A percentile compares a stretch with the other conserved stretches of the same genome.
Evolutionary conservation across 1,140 invertebrate species (phyloP).

Genomic region (Cyclina sinensis): DNA sequence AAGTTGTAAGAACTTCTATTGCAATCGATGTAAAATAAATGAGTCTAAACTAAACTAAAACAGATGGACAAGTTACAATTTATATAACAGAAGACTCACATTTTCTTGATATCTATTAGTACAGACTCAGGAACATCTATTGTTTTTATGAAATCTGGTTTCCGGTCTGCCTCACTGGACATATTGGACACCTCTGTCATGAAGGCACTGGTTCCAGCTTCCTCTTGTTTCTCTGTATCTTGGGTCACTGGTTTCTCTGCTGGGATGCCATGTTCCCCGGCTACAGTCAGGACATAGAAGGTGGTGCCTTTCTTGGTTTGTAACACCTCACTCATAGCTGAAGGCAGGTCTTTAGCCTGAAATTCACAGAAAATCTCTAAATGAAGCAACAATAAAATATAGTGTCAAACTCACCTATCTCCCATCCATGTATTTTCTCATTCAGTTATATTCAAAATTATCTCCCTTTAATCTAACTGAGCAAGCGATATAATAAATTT

Average conservation of each 20-base stretch:
- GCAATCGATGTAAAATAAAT: no score
- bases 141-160: constrained; percentile 76
- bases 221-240: constrained; percentile 36
- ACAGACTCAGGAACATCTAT: constrained; percentile 74
- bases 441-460: no score
- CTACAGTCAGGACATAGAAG: constrained; percentile 84
- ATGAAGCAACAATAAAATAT: no score
- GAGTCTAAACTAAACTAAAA: no score
- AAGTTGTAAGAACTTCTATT: no score
- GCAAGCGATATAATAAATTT: no score
- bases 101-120: constrained; percentile 79
- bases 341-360: constrained; percentile 70
- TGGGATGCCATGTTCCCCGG: constrained; percentile 77
- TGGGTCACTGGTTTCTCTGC: constrained; percentile 62
- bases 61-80: no score
- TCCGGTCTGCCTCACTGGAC: constrained; percentile 54
- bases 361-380: neutral
- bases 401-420: no score
- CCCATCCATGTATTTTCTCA: no score
- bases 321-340: constrained; percentile 79
- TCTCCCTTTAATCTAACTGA: no score
- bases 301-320: constrained; percentile 82
- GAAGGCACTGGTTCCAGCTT: constrained; percentile 67
- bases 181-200: constrained; percentile 74
- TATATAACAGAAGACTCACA: constrained; percentile 78